phyloP scores from a whole-genome alignment of 2,113 vertebrate genomes.

The Gasterosteus nipponicus region DNA sequence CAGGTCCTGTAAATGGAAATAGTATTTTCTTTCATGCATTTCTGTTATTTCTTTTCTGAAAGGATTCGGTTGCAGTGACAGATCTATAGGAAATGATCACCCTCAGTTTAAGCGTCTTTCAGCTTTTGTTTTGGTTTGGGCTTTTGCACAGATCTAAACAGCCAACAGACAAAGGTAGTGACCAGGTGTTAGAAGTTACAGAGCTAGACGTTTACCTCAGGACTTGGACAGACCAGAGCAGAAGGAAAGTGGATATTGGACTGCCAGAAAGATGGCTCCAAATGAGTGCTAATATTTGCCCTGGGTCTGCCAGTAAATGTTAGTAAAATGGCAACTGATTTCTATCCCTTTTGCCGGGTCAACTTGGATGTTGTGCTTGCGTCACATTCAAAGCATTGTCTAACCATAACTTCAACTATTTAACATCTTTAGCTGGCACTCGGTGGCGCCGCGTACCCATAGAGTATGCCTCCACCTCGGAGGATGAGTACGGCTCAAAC shows the following conservation, averaged over 20 bases:
- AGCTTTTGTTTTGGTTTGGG: not conserved
- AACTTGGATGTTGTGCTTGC: not conserved
- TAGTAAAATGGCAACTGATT: not conserved
- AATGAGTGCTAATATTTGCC: not conserved
- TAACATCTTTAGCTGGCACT: constrained; percentile 73
- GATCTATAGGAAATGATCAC: not conserved
- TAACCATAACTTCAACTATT: not conserved
- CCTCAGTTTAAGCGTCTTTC: not conserved
- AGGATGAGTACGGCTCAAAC: constrained; percentile 98
- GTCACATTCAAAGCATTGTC: not conserved
- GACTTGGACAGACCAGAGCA: not conserved
- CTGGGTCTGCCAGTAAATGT: not conserved
- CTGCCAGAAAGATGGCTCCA: not conserved
- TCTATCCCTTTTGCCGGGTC: not conserved
- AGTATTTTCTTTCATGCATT: not conserved
- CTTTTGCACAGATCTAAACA: not conserved
- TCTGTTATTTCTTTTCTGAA: not conserved
- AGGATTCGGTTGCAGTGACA: not conserved
- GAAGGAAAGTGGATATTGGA: not conserved
- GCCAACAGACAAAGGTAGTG: not conserved
- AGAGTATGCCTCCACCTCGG: constrained; percentile 98
- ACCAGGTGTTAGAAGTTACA: not conserved
- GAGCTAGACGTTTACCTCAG: not conserved
- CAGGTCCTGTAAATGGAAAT: not conserved
- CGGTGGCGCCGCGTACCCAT: constrained; percentile 95